These are phyloP conservation scores for Rousettus leschenaultii DNA, from an alignment of 2,113 vertebrate genomes.

Conservation along the genomic window DNA sequence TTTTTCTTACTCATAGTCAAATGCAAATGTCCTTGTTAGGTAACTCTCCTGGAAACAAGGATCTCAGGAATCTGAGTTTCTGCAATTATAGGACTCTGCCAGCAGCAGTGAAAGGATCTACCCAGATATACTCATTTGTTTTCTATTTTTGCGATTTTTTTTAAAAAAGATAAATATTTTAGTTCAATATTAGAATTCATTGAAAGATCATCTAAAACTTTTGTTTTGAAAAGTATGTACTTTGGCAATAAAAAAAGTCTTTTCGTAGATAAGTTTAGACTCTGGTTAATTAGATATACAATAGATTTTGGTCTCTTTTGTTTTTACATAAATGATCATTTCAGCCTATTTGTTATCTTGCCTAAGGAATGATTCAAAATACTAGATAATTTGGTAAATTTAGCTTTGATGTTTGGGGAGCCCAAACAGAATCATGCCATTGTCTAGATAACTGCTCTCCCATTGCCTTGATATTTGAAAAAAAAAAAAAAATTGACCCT, in stretches of 20 bases:
- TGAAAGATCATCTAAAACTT: conserved; percentile 10
- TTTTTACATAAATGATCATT: conserved; percentile 55
- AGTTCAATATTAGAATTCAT: conserved; percentile 13
- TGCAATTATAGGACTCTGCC: background rate
- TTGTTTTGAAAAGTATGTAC: background rate
- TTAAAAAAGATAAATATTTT: background rate
- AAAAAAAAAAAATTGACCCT: conserved; percentile 48
- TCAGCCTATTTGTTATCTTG: conserved; percentile 53
- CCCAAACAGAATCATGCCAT: background rate
- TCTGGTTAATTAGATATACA: conserved; percentile 40
- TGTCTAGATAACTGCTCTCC: background rate
- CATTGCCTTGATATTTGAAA: conserved; percentile 36
- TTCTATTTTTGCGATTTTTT: conserved; percentile 4
- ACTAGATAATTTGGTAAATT: conserved; percentile 34
- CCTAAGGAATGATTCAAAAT: conserved; percentile 7
- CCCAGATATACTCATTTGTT: background rate
- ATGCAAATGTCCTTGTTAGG: background rate
- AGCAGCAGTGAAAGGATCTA: background rate
- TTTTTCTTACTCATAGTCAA: background rate
- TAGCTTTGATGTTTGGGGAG: background rate
- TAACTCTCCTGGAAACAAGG: background rate
- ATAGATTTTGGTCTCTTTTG: conserved; percentile 36
- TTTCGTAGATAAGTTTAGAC: conserved; percentile 23
- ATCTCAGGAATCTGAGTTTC: background rate
- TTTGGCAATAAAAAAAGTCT: background rate